Evolutionary conservation across 1,140 invertebrate species (phyloP).

Genomic region (Yoshiicerus persimilis): DNA sequence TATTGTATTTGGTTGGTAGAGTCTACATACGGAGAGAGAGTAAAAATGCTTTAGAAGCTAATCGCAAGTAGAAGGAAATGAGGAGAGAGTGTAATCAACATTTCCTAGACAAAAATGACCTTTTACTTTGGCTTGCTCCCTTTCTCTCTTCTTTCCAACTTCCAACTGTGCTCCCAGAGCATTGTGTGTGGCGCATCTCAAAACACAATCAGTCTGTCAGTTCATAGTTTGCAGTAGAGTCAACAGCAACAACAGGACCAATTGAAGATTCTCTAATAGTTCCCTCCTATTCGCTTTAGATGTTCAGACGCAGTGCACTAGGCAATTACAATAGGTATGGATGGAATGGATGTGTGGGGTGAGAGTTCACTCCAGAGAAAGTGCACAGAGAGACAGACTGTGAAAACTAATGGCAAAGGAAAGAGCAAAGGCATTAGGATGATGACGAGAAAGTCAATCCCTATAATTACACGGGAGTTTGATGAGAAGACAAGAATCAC

Average conservation of each 20-base stretch:
- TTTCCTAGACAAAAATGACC: constrained; percentile 42
- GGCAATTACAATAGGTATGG: background rate
- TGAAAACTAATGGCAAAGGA: background rate
- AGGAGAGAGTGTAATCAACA: constrained; percentile 32
- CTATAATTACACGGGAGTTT: constrained; percentile 40
- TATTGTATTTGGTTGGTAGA: background rate
- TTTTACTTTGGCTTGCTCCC: constrained; percentile 27
- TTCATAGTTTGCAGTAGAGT: background rate
- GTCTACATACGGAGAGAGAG: background rate
- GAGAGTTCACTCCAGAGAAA: background rate
- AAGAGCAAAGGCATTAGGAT: constrained; percentile 32
- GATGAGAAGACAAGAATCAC: background rate
- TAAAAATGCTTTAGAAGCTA: background rate
- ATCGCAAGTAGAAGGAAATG: background rate
- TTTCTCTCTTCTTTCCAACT: background rate
- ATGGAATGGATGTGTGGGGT: background rate
- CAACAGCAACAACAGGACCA: background rate
- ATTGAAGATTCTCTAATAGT: background rate
- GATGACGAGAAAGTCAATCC: constrained; percentile 46
- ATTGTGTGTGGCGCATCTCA: background rate
- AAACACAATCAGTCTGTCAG: background rate
- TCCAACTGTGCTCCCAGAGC: background rate
- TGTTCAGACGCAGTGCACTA: background rate
- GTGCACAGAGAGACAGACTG: background rate
- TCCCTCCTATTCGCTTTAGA: background rate